Conservation (phyloP, 2,113 vertebrate genomes). For the Capreolus pygargus region DNA sequence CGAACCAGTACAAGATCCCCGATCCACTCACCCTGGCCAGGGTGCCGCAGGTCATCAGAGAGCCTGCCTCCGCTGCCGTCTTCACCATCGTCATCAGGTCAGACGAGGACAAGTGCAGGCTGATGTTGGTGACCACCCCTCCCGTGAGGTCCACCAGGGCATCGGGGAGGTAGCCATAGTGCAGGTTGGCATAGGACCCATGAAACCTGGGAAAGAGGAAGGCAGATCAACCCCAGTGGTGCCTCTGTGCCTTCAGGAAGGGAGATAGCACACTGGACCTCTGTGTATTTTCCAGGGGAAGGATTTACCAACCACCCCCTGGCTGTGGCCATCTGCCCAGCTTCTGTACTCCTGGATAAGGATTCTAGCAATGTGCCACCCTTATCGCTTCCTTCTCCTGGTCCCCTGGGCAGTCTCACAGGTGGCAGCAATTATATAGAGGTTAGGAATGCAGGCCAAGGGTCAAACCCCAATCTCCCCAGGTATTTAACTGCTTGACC, state of each 20-base stretch:
- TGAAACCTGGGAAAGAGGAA: conserved; percentile 79
- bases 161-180: conserved; percentile 84
- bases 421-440: neutral
- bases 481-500: neutral
- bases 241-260: rapidly evolving
- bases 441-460: neutral
- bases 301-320: too few species aligned
- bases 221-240: neutral
- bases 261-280: neutral
- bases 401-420: rapidly evolving
- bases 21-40: conserved; percentile 76
- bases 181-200: conserved; percentile 90
- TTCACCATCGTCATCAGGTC: conserved; percentile 82
- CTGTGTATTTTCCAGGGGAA: neutral
- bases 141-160: conserved; percentile 93
- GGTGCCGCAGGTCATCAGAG: conserved; percentile 89
- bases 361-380: neutral
- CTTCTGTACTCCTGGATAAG: neutral
- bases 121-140: conserved; percentile 83
- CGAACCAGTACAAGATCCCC: neutral
- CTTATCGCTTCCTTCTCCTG: neutral
- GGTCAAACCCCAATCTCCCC: neutral
- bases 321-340: neutral
- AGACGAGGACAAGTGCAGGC: conserved; percentile 67
- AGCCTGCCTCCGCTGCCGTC: conserved; percentile 77